These are phyloP conservation scores for Rousettus madagascariensis DNA, from an alignment of 2,797 vertebrate species.

Conservation along the genomic window DNA sequence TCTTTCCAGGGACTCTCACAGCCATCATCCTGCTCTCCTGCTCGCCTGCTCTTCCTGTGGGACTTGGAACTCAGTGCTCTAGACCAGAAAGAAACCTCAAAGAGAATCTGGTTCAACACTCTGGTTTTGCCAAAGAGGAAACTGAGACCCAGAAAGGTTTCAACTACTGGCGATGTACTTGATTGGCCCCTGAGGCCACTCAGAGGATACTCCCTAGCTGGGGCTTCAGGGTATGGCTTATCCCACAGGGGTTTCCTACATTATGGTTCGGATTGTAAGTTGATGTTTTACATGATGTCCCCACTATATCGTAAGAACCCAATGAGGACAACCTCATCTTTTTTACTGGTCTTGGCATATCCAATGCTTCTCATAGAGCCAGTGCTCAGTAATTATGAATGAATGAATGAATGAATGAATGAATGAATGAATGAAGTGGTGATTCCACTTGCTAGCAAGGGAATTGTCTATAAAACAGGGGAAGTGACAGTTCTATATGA, in stretches of 20 bases:
- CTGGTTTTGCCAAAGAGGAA: neutral
- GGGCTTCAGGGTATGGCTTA: neutral
- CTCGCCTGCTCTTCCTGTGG: neutral
- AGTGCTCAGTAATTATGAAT: neutral
- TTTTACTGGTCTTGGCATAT: neutral
- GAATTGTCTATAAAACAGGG: neutral
- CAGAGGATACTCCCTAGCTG: neutral
- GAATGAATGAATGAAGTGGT: neutral
- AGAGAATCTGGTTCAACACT: neutral
- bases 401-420: slow-evolving; percentile 25
- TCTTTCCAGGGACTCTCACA: neutral
- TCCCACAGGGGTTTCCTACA: neutral
- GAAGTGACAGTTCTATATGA: neutral
- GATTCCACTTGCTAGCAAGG: neutral
- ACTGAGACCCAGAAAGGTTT: neutral
- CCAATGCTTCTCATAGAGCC: neutral
- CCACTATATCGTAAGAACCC: neutral
- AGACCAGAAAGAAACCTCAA: neutral
- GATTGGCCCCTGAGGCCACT: neutral
- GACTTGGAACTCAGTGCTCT: neutral
- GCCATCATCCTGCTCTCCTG: neutral
- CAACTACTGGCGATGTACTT: neutral
- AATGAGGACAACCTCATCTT: neutral
- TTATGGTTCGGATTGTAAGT: neutral
- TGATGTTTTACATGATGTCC: neutral